Percentiles rank a stretch among this genome's conserved stretches.
Conservation (phyloP, 2,797 vertebrate genomes). For the Pseudopleuronectes americanus region DNA sequence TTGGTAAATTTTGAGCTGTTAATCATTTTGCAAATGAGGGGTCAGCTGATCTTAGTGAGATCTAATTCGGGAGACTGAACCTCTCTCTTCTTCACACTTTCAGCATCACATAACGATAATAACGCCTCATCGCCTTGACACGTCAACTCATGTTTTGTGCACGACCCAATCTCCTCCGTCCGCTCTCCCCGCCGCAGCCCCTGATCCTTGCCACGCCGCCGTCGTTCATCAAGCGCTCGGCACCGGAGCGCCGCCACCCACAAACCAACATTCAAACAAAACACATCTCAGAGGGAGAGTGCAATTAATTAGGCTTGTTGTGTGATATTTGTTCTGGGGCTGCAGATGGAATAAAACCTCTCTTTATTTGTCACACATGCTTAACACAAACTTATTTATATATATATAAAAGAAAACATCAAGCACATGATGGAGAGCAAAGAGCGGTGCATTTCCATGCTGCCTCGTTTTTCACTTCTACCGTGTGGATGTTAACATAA, state of each 20-base stretch:
- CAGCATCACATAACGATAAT: conserved; percentile 17
- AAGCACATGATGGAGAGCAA: conserved; percentile 28
- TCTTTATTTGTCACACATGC: conserved; percentile 46
- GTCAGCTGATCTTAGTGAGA: conserved; percentile 1
- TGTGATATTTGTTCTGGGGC: conserved; percentile 60
- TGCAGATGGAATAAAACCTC: conserved; percentile 44
- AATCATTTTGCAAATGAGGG: conserved; percentile 36
- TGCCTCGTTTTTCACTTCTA: neutral
- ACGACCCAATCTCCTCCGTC: neutral
- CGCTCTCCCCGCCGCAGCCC: conserved; percentile 2
- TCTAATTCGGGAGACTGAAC: conserved; percentile 38
- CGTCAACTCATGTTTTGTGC: conserved; percentile 28
- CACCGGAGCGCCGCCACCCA: conserved; percentile 50
- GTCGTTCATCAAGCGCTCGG: conserved; percentile 59
- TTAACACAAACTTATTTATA: conserved; percentile 24
- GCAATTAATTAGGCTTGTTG: conserved; percentile 76
- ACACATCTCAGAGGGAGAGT: conserved; percentile 64
- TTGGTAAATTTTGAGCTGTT: conserved; percentile 30
- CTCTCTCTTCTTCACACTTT: conserved; percentile 36
- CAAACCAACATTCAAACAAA: conserved; percentile 64
- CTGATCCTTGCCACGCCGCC: conserved; percentile 51
- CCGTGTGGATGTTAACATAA: conserved; percentile 30
- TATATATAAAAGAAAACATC: neutral
- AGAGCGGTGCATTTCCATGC: conserved; percentile 43
- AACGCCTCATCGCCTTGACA: conserved; percentile 41